phyloP scores from a whole-genome alignment of 2,797 vertebrate species.

The Lates japonicus region DNA sequence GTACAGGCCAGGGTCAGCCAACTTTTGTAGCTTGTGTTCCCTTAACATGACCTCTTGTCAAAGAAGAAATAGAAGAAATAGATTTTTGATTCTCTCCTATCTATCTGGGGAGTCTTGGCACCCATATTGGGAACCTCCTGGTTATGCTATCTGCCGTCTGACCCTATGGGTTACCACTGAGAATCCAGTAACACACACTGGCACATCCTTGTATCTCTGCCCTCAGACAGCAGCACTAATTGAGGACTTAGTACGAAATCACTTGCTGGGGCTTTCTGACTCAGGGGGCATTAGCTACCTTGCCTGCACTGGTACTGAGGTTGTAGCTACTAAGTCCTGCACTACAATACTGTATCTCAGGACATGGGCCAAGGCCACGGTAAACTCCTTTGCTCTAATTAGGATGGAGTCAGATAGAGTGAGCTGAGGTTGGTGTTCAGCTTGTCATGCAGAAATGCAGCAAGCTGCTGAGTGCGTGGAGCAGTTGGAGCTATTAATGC shows the following conservation, averaged over 20 bases:
- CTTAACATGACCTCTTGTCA: too few species aligned
- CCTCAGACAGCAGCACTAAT: slow-evolving; percentile 56
- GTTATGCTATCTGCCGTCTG: not conserved
- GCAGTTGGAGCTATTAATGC: not conserved
- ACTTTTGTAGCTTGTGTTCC: too few species aligned
- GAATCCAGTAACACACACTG: slow-evolving; percentile 35
- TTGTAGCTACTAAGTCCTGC: slow-evolving; percentile 41
- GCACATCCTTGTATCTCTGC: slow-evolving; percentile 1
- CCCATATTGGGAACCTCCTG: not conserved
- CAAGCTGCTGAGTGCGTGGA: not conserved
- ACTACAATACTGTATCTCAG: slow-evolving; percentile 33
- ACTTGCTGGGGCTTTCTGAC: slow-evolving; percentile 55
- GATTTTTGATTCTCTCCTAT: too few species aligned
- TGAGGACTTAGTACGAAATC: slow-evolving; percentile 53
- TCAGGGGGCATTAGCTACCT: slow-evolving; percentile 68
- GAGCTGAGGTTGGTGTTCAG: slow-evolving; percentile 1
- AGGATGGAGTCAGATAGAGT: slow-evolving; percentile 23
- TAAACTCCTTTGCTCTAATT: slow-evolving; percentile 65
- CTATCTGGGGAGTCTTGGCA: too few species aligned
- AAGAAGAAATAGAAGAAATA: too few species aligned
- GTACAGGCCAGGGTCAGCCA: not conserved
- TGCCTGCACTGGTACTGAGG: slow-evolving; percentile 38
- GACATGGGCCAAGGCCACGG: slow-evolving; percentile 24
- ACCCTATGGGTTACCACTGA: slow-evolving; percentile 1
- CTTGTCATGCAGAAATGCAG: slow-evolving; percentile 1